A percentile compares a stretch with the other conserved stretches of the same genome.
phyloP scores from a whole-genome alignment of 2,113 vertebrate genomes.

The Laticauda colubrina region DNA sequence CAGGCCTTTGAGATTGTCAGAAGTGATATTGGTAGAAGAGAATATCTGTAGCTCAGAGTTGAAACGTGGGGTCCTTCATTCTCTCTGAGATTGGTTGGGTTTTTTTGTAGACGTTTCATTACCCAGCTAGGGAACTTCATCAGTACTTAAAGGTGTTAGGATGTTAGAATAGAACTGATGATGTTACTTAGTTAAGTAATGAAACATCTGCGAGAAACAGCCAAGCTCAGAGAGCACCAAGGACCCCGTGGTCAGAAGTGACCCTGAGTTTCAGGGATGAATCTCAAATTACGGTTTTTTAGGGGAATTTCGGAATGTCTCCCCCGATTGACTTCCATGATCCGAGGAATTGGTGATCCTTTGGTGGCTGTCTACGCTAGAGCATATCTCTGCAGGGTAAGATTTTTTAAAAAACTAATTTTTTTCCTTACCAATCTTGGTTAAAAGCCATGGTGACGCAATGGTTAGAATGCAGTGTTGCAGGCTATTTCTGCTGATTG shows the following conservation, averaged over 20 bases:
- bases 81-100: not conserved
- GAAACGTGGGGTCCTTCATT: no score
- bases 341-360: conserved; percentile 93
- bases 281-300: conserved; percentile 20
- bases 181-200: not conserved
- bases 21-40: not conserved
- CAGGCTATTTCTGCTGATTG: no score
- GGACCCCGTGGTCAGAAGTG: not conserved
- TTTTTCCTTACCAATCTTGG: no score
- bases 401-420: not conserved
- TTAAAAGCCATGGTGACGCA: no score
- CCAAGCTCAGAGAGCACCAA: not conserved
- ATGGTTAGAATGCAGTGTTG: no score
- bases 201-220: not conserved
- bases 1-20: not conserved
- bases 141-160: not conserved
- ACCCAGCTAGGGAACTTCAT: not conserved
- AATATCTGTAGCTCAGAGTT: not conserved
- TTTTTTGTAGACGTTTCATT: not conserved
- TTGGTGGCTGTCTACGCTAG: conserved; percentile 93
- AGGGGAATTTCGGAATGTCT: conserved; percentile 94
- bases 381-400: conserved; percentile 95
- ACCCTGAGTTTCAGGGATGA: not conserved
- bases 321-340: conserved; percentile 87
- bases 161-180: not conserved